These are phyloP conservation scores for Xylota segnis DNA, from an alignment of 2,888 invertebrate genomes.

Conservation along the genomic window DNA sequence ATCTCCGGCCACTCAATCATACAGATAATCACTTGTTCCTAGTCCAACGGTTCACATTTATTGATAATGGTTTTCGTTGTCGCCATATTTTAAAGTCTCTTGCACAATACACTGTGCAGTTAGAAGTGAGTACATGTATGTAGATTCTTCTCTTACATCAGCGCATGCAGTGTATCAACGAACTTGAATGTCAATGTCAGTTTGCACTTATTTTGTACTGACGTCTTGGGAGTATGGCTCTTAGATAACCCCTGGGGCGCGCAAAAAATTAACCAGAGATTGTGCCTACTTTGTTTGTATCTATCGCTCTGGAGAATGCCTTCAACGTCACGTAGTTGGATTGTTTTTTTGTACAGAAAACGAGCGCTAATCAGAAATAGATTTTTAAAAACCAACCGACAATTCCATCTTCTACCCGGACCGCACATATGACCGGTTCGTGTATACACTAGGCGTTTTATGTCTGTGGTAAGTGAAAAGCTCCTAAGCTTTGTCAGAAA, in stretches of 20 bases:
- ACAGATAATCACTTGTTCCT: constrained; percentile 3
- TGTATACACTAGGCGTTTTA: neutral
- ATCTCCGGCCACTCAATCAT: neutral
- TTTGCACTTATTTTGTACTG: constrained; percentile 15
- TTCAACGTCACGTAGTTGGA: constrained; percentile 8
- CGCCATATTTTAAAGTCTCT: neutral
- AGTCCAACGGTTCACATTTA: constrained; percentile 17
- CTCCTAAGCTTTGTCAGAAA: neutral
- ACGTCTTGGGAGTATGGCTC: constrained; percentile 9
- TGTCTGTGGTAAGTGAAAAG: neutral
- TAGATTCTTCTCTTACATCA: constrained; percentile 5
- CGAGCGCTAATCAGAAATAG: neutral
- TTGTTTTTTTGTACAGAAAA: neutral
- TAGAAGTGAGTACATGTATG: neutral
- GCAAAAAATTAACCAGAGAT: constrained; percentile 18
- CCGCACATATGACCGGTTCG: neutral
- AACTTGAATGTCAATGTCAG: constrained; percentile 10
- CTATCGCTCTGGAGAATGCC: constrained; percentile 1
- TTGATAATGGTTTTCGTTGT: constrained; percentile 2
- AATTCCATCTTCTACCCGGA: neutral
- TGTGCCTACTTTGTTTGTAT: neutral
- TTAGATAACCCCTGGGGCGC: constrained; percentile 11
- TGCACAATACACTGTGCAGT: neutral
- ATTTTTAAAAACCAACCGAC: neutral
- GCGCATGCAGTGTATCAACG: neutral